Evolutionary conservation across 2,888 invertebrate species (phyloP).

Genomic region (Xanthostigma xanthostigma): DNA sequence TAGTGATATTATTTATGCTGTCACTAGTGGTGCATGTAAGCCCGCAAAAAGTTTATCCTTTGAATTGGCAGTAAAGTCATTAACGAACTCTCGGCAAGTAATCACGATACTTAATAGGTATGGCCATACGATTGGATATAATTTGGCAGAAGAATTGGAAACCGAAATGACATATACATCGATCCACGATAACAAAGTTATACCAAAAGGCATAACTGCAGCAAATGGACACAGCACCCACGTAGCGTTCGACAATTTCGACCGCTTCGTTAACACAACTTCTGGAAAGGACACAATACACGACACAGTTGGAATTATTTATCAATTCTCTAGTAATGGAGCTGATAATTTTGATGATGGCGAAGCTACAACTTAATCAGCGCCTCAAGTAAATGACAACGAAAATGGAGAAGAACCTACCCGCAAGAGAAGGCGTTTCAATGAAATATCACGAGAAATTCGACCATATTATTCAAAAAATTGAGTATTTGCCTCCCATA

Average conservation of each 20-base stretch:
- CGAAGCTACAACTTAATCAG: constrained; percentile 11
- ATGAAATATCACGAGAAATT: constrained; percentile 13
- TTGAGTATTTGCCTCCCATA: constrained; percentile 19
- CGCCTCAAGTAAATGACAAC: constrained; percentile 10
- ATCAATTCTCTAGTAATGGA: too few species aligned
- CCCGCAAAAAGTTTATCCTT: constrained; percentile 18
- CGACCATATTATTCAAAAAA: constrained; percentile 14
- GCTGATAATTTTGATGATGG: constrained; percentile 11
- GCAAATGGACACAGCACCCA: constrained; percentile 14
- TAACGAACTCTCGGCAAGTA: constrained; percentile 17
- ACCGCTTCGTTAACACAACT: constrained; percentile 16
- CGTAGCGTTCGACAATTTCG: constrained; percentile 20
- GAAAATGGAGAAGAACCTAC: constrained; percentile 6
- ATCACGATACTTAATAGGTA: constrained; percentile 18
- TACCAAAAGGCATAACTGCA: constrained; percentile 17
- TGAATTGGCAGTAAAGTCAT: constrained; percentile 16
- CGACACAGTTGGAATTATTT: too few species aligned
- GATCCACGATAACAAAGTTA: constrained; percentile 10
- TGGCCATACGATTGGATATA: constrained; percentile 19
- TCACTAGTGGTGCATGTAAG: constrained; percentile 15
- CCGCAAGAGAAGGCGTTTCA: constrained; percentile 15
- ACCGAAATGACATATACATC: constrained; percentile 14
- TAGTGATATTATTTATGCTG: constrained; percentile 16
- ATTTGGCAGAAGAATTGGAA: constrained; percentile 19
- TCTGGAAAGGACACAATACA: constrained; percentile 17